Evolutionary conservation across 2,888 invertebrate species (phyloP).

Genomic region (Acheta domesticus): DNA sequence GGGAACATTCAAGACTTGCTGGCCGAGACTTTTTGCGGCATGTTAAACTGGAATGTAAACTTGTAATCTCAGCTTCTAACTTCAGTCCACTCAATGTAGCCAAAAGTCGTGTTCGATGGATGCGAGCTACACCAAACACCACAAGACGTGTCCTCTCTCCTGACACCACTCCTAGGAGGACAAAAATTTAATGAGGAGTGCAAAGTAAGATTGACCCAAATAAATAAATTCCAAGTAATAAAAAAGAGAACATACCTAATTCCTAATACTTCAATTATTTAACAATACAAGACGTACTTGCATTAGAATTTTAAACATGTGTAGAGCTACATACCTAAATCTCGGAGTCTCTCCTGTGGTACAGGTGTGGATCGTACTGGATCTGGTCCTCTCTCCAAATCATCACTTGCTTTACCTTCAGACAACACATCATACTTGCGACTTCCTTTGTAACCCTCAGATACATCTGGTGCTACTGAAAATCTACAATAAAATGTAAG

Average conservation of each 20-base stretch:
- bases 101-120: constrained; percentile 78
- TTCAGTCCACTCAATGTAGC: constrained; percentile 92
- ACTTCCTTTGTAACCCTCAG: constrained; percentile 62
- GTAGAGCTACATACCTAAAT: constrained; percentile 44
- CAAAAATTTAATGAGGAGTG: constrained; percentile 43
- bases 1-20: constrained; percentile 68
- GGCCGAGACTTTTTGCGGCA: constrained; percentile 81
- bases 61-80: constrained; percentile 89
- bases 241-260: too few species aligned
- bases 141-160: constrained; percentile 71
- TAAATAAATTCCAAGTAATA: too few species aligned
- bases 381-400: constrained; percentile 52
- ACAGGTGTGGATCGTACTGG: constrained; percentile 48
- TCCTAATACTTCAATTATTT: too few species aligned
- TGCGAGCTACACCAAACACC: constrained; percentile 83
- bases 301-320: too few species aligned
- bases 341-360: constrained; percentile 44
- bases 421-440: constrained; percentile 57
- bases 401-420: constrained; percentile 56
- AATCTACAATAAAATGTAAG: constrained; percentile 49
- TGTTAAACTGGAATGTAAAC: constrained; percentile 84
- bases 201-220: not conserved
- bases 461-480: constrained; percentile 66
- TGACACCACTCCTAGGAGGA: constrained; percentile 48
- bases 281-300: too few species aligned